Evolutionary conservation across 1,140 invertebrate species (phyloP).

Genomic region (Drosophila pectinifera): DNA sequence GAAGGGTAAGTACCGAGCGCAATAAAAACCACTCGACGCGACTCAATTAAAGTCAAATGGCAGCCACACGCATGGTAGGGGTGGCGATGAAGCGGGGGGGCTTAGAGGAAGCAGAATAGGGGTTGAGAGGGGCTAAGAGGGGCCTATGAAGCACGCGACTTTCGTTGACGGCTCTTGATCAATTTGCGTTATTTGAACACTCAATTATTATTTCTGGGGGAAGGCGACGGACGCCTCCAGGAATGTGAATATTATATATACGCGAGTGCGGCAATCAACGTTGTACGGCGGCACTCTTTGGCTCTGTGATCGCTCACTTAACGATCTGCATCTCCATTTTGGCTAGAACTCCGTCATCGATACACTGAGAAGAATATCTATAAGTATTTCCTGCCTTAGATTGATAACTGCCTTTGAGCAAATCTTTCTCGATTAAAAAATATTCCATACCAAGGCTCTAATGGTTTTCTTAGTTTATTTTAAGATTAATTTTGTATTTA

Average conservation of each 20-base stretch:
- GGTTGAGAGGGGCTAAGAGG: neutral
- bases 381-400: neutral
- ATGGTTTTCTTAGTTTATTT: too few species aligned
- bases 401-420: neutral
- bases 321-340: slow-evolving; percentile 20
- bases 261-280: slow-evolving; percentile 18
- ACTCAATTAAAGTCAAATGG: slow-evolving; percentile 81
- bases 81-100: neutral
- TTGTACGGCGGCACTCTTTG: slow-evolving; percentile 19
- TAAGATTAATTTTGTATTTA: too few species aligned
- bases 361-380: neutral
- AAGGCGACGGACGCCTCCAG: neutral
- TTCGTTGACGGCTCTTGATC: slow-evolving; percentile 60
- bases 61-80: slow-evolving; percentile 61
- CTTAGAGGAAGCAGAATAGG: neutral
- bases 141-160: slow-evolving; percentile 61
- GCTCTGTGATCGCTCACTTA: slow-evolving; percentile 21
- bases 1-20: slow-evolving; percentile 35
- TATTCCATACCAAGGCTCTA: too few species aligned
- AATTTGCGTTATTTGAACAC: slow-evolving; percentile 63
- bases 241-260: slow-evolving; percentile 24
- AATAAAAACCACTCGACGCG: slow-evolving; percentile 70
- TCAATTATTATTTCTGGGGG: slow-evolving; percentile 43
- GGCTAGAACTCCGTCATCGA: neutral
- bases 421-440: neutral